Evolutionary conservation across 2,113 vertebrate genomes (phyloP).

Genomic region (Sebastes fasciatus): DNA sequence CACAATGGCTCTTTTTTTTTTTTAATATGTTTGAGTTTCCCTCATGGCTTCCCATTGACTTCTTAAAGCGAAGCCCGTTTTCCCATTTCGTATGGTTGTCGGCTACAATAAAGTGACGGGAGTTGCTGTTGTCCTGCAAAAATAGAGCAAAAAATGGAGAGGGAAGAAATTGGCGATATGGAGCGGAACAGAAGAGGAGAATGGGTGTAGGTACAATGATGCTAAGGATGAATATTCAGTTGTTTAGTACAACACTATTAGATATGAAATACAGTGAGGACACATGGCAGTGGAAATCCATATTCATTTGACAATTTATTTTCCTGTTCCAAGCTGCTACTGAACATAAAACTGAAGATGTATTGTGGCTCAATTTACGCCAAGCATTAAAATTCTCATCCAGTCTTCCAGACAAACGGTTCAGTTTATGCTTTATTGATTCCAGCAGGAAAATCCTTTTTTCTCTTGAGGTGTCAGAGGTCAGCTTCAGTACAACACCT

Average conservation of each 20-base stretch:
- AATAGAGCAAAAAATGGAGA: conserved; percentile 62
- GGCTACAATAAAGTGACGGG: conserved; percentile 69
- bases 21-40: conserved; percentile 42
- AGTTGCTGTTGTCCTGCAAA: conserved; percentile 63
- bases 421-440: conserved; percentile 27
- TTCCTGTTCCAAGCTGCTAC: not conserved
- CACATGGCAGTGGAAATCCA: not conserved
- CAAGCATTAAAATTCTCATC: conserved; percentile 6
- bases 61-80: conserved; percentile 59
- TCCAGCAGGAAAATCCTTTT: not conserved
- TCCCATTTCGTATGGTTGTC: conserved; percentile 75
- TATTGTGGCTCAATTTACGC: not conserved
- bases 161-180: conserved; percentile 49
- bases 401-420: not conserved
- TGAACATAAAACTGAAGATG: not conserved
- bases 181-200: conserved; percentile 61
- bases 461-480: conserved; percentile 20
- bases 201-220: conserved; percentile 10
- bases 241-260: not conserved
- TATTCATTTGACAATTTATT: not conserved
- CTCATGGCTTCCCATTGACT: conserved; percentile 67
- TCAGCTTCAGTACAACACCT: conserved; percentile 16
- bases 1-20: conserved; percentile 34
- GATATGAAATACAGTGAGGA: not conserved
- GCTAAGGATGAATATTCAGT: conserved; percentile 10